Evolutionary conservation across 2,888 invertebrate genomes (phyloP).

Genomic region (Harpalus rufipes): DNA sequence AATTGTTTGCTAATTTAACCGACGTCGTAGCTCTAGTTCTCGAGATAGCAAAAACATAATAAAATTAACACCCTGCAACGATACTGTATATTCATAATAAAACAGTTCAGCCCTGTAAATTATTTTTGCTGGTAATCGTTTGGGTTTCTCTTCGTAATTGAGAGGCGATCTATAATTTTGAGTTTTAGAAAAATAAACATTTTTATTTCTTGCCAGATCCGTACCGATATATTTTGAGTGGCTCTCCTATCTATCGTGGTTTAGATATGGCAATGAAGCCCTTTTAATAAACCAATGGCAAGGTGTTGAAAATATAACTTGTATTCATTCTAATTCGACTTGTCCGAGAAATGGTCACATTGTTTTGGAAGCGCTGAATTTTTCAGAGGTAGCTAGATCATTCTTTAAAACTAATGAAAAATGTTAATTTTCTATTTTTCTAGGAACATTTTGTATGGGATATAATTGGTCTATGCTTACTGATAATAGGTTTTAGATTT

Average conservation of each 20-base stretch:
- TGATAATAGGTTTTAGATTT: constrained; percentile 87
- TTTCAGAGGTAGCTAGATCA: constrained; percentile 81
- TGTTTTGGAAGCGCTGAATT: constrained; percentile 88
- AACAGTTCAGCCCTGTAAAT: too few relatives aligned
- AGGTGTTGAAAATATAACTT: constrained; percentile 87
- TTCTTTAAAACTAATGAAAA: background rate
- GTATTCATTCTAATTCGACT: constrained; percentile 86
- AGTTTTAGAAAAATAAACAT: background rate
- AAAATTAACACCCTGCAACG: too few relatives aligned
- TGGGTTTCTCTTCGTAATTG: too few relatives aligned
- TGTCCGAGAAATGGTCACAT: constrained; percentile 89
- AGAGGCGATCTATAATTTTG: background rate
- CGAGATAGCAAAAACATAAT: too few relatives aligned
- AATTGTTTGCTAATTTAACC: too few relatives aligned
- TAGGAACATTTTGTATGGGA: constrained; percentile 86
- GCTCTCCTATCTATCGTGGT: constrained; percentile 95
- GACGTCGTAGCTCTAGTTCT: too few relatives aligned
- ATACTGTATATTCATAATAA: too few relatives aligned
- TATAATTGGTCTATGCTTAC: constrained; percentile 83
- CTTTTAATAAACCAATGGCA: constrained; percentile 93
- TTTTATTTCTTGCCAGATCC: constrained; percentile 79
- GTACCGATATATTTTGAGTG: constrained; percentile 91
- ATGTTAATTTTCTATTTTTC: constrained; percentile 70
- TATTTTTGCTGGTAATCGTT: too few relatives aligned
- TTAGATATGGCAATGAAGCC: constrained; percentile 94